Evolutionary conservation across 2,113 vertebrate species (phyloP).

Genomic region (Diadophis punctatus): DNA sequence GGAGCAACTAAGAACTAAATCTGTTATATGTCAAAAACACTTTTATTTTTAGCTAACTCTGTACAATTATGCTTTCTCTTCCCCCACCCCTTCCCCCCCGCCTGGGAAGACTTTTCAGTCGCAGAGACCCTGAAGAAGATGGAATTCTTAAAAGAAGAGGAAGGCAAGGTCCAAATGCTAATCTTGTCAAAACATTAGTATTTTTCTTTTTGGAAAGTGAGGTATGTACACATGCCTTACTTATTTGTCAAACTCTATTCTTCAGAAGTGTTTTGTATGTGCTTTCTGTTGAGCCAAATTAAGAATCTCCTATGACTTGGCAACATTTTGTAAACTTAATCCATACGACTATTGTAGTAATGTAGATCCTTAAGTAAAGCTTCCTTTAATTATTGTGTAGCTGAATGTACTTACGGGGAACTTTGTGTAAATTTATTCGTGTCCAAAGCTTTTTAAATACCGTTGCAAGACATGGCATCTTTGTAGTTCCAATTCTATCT

Average conservation of each 20-base stretch:
- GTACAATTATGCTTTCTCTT: background rate
- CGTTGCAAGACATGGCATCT: background rate
- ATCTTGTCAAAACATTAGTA: slow-evolving; percentile 97
- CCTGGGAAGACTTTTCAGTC: slow-evolving; percentile 86
- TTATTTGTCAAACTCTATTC: background rate
- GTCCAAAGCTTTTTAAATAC: background rate
- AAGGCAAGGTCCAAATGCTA: slow-evolving; percentile 93
- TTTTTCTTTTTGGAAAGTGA: slow-evolving; percentile 99
- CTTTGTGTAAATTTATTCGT: background rate
- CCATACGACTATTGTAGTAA: background rate
- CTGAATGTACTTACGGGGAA: background rate
- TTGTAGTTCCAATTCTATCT: background rate
- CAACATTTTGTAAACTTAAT: background rate
- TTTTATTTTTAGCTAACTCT: background rate
- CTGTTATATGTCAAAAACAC: background rate
- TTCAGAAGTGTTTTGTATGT: background rate
- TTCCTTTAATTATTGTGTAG: background rate
- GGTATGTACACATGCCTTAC: slow-evolving; percentile 67
- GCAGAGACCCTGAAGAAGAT: slow-evolving; percentile 92
- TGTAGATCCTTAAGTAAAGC: too few species aligned
- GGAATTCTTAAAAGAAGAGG: slow-evolving; percentile 92
- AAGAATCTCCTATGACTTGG: background rate
- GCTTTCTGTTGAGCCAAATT: background rate
- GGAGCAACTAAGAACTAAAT: background rate
- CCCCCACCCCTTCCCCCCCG: background rate